These are phyloP conservation scores for Boulengeromyrus knoepffleri DNA, from an alignment of 2,113 vertebrate species.

Conservation along the genomic window DNA sequence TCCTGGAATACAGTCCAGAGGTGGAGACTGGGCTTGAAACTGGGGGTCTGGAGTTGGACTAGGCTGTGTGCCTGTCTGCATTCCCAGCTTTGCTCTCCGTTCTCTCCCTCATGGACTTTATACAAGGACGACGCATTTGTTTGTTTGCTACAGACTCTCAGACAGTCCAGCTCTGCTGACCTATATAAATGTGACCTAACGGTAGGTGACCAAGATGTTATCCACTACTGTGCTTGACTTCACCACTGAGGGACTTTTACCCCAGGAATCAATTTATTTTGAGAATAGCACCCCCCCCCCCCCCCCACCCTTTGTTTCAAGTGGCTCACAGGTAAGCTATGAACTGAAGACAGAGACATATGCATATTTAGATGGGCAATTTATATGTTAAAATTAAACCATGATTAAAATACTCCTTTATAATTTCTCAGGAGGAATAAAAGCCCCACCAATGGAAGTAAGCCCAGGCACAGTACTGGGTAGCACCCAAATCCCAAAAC, in stretches of 20 bases:
- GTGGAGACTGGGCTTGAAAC: background rate
- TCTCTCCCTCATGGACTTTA: conserved; percentile 57
- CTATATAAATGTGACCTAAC: conserved; percentile 38
- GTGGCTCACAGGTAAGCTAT: background rate
- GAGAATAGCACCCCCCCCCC: background rate
- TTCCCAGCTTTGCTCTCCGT: conserved; percentile 11
- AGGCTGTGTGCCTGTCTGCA: background rate
- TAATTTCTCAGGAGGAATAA: background rate
- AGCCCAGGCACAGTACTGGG: background rate
- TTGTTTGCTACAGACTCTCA: conserved; percentile 48
- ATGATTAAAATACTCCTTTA: background rate
- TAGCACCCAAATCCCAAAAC: background rate
- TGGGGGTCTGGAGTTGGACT: background rate
- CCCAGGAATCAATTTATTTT: background rate
- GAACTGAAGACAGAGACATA: background rate
- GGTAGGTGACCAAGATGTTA: conserved; percentile 2
- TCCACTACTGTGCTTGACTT: background rate
- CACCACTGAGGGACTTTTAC: background rate
- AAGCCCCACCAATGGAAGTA: background rate
- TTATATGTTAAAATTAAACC: background rate
- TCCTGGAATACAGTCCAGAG: conserved; percentile 25
- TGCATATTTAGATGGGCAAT: background rate
- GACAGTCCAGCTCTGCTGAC: conserved; percentile 36
- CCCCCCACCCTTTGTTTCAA: background rate
- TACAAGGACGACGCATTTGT: conserved; percentile 55